Evolutionary conservation across 1,140 invertebrate genomes (phyloP).

Genomic region (Anastatus disparis): DNA sequence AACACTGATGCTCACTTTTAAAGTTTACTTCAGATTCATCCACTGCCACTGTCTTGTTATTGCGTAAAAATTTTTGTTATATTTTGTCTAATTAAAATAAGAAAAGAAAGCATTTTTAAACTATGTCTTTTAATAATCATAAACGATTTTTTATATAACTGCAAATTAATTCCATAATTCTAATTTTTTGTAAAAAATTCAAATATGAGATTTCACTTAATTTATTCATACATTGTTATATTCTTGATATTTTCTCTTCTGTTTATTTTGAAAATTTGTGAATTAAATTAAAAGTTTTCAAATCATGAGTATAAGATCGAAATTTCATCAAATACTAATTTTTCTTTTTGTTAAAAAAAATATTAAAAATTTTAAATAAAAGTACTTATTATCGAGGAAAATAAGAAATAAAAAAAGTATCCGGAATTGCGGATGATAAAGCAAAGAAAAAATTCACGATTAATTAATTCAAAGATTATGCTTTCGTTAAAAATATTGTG

Average conservation of each 20-base stretch:
- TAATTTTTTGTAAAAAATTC: no score
- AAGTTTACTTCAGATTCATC: constrained; percentile 26
- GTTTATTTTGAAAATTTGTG: not conserved
- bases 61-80: not conserved
- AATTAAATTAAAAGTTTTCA: not conserved
- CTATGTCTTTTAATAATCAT: no score
- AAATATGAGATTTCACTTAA: no score
- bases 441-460: not conserved
- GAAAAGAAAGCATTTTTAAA: no score
- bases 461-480: constrained; percentile 13
- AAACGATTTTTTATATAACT: no score
- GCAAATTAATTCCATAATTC: no score
- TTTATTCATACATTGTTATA: not conserved
- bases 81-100: not conserved
- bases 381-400: not conserved
- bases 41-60: constrained; percentile 26
- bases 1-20: not conserved
- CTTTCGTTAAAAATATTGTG: constrained; percentile 22
- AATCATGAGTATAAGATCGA: not conserved
- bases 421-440: not conserved
- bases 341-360: no score
- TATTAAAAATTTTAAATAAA: not conserved
- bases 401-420: constrained; percentile 3
- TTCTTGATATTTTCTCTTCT: not conserved
- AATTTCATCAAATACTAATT: no score